Base-by-base conservation (phyloP, 2,888 invertebrate genomes). In the Amiota minor region DNA sequence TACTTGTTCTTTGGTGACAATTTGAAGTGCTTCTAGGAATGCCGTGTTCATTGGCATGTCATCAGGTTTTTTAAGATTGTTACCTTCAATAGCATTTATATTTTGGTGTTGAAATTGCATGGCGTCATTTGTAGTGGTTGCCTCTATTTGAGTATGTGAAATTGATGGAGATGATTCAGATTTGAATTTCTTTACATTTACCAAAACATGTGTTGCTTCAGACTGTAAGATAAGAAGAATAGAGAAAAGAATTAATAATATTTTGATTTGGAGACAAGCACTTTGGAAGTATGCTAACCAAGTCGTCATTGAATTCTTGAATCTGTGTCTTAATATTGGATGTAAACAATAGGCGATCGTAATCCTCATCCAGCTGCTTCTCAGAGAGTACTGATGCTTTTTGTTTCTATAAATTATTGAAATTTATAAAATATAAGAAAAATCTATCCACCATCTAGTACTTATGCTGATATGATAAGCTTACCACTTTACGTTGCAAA, bases 1-100 rank as follows among this genome's bases (percentile, higher is more conserved):
- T 45, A 86, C 78, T 73, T 85, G 81, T 50, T 84, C 80, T 70
- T 82, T 81, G 9, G 85, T 85, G 14, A 84, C 80, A 1, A 77
- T 76, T 59, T 85, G 82, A 45, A 86, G 72, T 10, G 82, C 79
- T 71, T 86, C 80, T n/a, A 83, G 79, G 0, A 79, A 72, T 9
- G 74, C 74, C 45, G 75, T 79, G 9, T 79, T 76, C n/a, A 81
- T 64, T 6, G 76, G 74, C 14, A 50, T 16, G 14, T 35, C 35
- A 16, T 2, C 9, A 1, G 35, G 10, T 11, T 45, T 35, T 35
- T 35, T 3, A 35, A 35, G 2, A 35, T 0, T 35, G 2, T 35
- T 8, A 4, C 64, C n/a, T 64, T 12, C 23, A 12, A 1, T 18
- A 9, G 55, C 9, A n/a, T 16, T 9, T 18, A 9, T 16, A n/a